These are phyloP conservation scores for Andrena haemorrhoa DNA, from an alignment of 2,888 invertebrate species.

Conservation along the genomic window DNA sequence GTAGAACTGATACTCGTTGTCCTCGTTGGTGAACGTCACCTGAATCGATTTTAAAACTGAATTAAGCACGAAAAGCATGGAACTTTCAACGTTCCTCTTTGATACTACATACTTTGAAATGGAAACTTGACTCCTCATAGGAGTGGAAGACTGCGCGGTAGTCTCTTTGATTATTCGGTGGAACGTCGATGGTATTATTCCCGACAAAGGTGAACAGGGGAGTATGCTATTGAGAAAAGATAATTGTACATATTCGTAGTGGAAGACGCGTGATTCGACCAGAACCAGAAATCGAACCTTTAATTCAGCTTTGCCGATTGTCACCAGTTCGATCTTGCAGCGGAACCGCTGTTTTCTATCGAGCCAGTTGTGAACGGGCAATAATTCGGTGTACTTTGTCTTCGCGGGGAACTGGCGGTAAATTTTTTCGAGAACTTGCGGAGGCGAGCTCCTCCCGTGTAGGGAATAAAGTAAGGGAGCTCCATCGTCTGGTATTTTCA, in stretches of 20 bases:
- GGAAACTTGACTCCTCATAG: conserved; percentile 68
- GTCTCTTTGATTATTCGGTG: conserved; percentile 70
- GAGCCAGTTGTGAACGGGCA: conserved; percentile 74
- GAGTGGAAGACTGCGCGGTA: conserved; percentile 71
- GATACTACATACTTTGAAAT: conserved; percentile 69
- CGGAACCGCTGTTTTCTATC: conserved; percentile 67
- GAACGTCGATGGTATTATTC: conserved; percentile 70
- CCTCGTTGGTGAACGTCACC: conserved; percentile 73
- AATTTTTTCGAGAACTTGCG: conserved; percentile 60
- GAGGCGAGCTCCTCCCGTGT: conserved; percentile 67
- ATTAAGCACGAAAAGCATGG: not conserved
- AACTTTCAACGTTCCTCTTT: not conserved
- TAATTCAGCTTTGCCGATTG: not conserved
- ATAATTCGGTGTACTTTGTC: conserved; percentile 72
- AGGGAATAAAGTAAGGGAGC: conserved; percentile 69
- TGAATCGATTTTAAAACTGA: conserved; percentile 28
- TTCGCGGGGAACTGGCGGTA: conserved; percentile 74
- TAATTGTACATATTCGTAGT: not conserved
- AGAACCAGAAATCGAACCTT: conserved; percentile 19
- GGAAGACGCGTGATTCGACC: not conserved
- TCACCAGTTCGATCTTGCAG: conserved; percentile 67
- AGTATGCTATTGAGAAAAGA: conserved; percentile 31
- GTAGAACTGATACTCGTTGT: conserved; percentile 74
- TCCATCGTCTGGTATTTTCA: conserved; percentile 68
- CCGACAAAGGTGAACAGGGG: conserved; percentile 69